These are phyloP conservation scores for Melitaea athalia DNA, from an alignment of 2,888 invertebrate genomes.

Conservation along the genomic window DNA sequence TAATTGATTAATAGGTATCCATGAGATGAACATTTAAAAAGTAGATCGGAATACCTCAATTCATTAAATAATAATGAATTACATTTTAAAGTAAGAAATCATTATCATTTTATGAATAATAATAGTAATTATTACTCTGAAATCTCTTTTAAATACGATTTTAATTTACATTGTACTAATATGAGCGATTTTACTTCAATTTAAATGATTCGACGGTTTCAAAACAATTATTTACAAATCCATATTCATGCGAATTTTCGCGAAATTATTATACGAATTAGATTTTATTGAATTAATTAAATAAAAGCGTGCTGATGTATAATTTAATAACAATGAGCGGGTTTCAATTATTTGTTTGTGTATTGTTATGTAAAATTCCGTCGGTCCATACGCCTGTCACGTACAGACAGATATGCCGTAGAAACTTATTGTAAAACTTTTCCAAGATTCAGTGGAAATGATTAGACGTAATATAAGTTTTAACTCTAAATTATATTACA, in stretches of 20 bases:
- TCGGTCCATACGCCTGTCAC: not conserved
- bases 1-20: no score
- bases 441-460: not conserved
- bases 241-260: not conserved
- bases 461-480: no score
- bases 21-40: no score
- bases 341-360: not conserved
- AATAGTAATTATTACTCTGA: no score
- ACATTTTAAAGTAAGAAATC: no score
- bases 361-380: not conserved
- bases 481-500: no score
- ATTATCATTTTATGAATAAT: no score
- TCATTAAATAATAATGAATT: no score
- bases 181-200: no score
- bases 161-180: no score
- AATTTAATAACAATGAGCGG: constrained; percentile 1
- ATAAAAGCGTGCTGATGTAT: not conserved
- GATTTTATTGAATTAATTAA: not conserved
- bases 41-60: no score
- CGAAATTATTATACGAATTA: constrained; percentile 3
- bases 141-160: no score
- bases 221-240: not conserved
- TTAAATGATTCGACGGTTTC: not conserved
- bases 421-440: not conserved
- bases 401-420: not conserved